These are phyloP conservation scores for human (Homo sapiens) DNA, from an alignment of 2,113 vertebrate genomes.

Conservation along the genomic window GRCh38 chr11:93962001-93962500, in stretches of 20 bases:
- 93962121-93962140: neutral
- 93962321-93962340: neutral
- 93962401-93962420: neutral
- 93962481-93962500: neutral
- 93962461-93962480: neutral
- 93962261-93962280: neutral
- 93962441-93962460: neutral
- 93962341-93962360: neutral
- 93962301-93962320: neutral
- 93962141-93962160: neutral
- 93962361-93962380: neutral
- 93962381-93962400: neutral
- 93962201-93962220: too few species aligned
- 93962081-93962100: neutral
- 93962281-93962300: neutral
- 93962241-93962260: neutral
- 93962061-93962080: neutral
- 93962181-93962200: neutral
- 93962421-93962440: neutral
- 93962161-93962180: neutral
- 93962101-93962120: neutral
- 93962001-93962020: neutral
- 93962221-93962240: neutral
- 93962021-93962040: neutral
- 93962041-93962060: neutral